Base-by-base conservation (phyloP, 2,113 vertebrate genomes). In the Aptenodytes patagonicus region DNA sequence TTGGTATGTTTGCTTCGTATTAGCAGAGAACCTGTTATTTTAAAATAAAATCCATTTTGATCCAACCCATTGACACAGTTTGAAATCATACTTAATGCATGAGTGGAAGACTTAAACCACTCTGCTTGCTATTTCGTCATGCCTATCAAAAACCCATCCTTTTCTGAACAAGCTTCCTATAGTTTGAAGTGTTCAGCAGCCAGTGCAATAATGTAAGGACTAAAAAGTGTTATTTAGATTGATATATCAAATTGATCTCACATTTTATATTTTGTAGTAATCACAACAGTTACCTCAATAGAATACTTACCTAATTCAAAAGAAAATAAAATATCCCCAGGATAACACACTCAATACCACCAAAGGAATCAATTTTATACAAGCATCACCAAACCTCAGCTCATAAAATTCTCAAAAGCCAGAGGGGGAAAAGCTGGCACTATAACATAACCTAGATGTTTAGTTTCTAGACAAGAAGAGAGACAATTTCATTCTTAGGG, bases 21-120 rank as follows among this genome's bases (percentile, higher is more conserved):
- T 93, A 82, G 51, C 40, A 75, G 40, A 19, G 4, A 91, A 89
- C 34, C 19, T 86, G 78, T 84, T 76, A 71, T 87, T 87, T 95
- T 93, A 61, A 89, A 83, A 93, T 86, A 64, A 93, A 93, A 89
- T 89, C 52, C 77, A 89, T 92, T 92, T 89, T 92, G 38, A 93
- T 89, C 61, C 76, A 82, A 75, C 22, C 32, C 57, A 82, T 38
- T 86, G 57, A 83, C 46, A 47, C 3, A 42, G 38, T 83, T 68
- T 87, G 47, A 93, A 86, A 42, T n/a, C 80, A 88, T 54, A 72
- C 31, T 64, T 78, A 60, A 79, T n/a, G 52, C 47, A 29, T 11
- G 42, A 87, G 49, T 47, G 34, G 55, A 93, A 91, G 52, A 91
- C 66, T 86, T 83, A 76, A 80, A 73, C 69, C 15, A 25, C 36